phyloP scores from a whole-genome alignment of 2,113 vertebrate species.

The Ceratotherium simum region DNA sequence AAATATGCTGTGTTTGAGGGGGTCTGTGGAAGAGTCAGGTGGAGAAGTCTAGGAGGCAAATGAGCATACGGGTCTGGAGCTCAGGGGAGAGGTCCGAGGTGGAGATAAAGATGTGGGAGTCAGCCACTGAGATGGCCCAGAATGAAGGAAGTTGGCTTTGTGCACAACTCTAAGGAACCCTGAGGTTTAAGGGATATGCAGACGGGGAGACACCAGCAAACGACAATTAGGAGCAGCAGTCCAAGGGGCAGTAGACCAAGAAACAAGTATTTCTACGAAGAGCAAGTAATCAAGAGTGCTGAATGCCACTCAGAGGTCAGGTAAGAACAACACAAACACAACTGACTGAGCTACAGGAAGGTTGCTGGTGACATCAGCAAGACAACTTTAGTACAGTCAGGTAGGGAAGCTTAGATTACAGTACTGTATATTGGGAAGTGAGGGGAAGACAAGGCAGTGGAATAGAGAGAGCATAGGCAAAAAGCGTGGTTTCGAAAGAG shows the following conservation, averaged over 20 bases:
- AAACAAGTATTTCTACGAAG: neutral
- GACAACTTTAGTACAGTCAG: neutral
- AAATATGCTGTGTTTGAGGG: neutral
- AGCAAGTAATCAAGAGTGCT: neutral
- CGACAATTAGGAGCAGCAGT: neutral
- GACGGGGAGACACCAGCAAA: neutral
- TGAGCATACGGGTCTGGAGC: neutral
- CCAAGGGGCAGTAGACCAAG: neutral
- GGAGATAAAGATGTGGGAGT: neutral
- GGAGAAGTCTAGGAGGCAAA: neutral
- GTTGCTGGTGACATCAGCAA: neutral
- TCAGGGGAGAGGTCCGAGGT: neutral
- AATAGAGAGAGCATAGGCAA: neutral
- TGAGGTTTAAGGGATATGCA: neutral
- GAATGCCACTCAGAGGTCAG: neutral
- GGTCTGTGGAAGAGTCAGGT: neutral
- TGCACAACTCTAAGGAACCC: neutral
- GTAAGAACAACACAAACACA: neutral
- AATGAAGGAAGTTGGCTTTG: neutral
- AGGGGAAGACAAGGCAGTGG: neutral
- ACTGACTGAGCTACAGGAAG: neutral
- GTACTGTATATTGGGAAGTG: fast-evolving
- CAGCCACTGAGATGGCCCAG: neutral
- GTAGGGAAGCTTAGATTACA: neutral
- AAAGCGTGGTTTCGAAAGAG: neutral